These are phyloP conservation scores for Panthera uncia DNA, from an alignment of 2,113 vertebrate species.

Conservation along the genomic window DNA sequence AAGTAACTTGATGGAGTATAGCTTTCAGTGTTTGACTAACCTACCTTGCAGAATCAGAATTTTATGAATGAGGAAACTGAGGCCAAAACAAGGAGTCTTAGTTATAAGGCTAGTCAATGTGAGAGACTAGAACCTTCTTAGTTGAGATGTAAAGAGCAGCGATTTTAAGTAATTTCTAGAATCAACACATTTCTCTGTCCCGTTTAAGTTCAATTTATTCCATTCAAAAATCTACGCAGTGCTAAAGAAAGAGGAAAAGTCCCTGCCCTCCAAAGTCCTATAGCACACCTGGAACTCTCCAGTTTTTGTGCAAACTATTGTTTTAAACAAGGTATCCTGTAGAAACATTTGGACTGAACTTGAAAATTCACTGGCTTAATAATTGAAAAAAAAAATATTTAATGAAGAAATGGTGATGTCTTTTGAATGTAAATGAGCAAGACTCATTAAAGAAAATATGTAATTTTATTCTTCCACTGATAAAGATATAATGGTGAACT, in stretches of 20 bases:
- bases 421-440: background rate
- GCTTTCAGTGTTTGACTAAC: background rate
- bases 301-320: background rate
- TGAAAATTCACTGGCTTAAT: background rate
- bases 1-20: background rate
- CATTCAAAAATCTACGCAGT: background rate
- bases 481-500: background rate
- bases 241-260: background rate
- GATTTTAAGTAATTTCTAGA: background rate
- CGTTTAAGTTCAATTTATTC: background rate
- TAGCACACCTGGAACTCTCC: fast-evolving
- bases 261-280: background rate
- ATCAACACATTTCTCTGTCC: background rate
- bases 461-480: background rate
- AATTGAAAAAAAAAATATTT: slow-evolving; percentile 34
- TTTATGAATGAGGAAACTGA: background rate
- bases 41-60: background rate
- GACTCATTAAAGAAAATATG: background rate
- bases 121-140: background rate
- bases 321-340: background rate
- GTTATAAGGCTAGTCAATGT: background rate
- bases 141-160: background rate
- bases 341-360: background rate
- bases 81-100: background rate
- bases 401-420: background rate